These are phyloP conservation scores for Fragum sueziense DNA, from an alignment of 2,888 invertebrate species.

Conservation along the genomic window DNA sequence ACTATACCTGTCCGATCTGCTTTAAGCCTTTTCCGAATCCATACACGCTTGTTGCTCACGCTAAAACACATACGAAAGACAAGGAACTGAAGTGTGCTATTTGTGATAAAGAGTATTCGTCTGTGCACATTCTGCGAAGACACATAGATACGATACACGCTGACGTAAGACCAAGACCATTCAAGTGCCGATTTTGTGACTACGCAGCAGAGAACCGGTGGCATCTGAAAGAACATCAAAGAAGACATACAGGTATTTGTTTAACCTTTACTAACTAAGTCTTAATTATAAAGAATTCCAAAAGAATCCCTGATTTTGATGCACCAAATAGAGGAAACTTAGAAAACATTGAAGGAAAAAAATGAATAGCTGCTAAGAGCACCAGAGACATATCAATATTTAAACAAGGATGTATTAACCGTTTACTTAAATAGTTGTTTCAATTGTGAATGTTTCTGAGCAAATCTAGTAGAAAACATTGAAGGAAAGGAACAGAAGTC, in stretches of 20 bases:
- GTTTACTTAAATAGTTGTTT: no score
- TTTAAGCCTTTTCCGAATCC: constrained; percentile 46
- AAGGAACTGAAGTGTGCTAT: constrained; percentile 36
- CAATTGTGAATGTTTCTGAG: no score
- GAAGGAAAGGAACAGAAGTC: no score
- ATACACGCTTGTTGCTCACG: constrained; percentile 39
- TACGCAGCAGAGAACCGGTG: constrained; percentile 53
- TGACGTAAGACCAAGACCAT: constrained; percentile 46
- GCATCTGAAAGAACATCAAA: constrained; percentile 55
- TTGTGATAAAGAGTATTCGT: constrained; percentile 51
- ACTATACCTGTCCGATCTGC: constrained; percentile 47
- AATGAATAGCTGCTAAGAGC: no score
- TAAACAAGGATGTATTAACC: no score
- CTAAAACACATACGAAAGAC: constrained; percentile 46
- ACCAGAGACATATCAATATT: no score
- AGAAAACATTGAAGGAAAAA: no score
- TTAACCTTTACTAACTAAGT: no score
- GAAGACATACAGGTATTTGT: constrained; percentile 50
- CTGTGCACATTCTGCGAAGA: constrained; percentile 40
- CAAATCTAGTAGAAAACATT: no score
- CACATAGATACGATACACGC: constrained; percentile 53
- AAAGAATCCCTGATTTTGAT: neutral
- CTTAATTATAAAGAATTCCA: no score
- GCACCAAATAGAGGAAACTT: no score
- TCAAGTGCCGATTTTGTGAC: constrained; percentile 52